Conservation (phyloP, 2,113 vertebrate species). For the Passer montanus region DNA sequence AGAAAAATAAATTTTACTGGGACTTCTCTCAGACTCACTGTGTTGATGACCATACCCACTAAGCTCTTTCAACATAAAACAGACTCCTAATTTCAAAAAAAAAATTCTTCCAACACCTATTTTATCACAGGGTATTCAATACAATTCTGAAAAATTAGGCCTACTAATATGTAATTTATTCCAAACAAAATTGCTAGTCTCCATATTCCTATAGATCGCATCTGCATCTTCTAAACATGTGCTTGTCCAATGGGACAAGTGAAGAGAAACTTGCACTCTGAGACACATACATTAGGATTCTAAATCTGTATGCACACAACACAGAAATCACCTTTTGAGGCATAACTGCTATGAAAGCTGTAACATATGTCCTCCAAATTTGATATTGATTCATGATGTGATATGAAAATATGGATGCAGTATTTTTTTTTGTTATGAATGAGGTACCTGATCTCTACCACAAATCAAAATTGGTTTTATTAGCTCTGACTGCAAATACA, state of each 20-base stretch:
- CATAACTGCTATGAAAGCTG: not conserved
- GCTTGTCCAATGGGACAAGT: not conserved
- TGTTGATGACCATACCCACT: not conserved
- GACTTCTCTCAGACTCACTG: not conserved
- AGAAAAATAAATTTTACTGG: not conserved
- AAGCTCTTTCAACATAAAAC: not conserved
- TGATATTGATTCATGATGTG: not conserved
- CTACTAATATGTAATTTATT: not conserved
- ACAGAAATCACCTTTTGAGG: not conserved
- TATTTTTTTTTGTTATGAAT: slow-evolving; percentile 22
- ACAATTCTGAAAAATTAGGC: not conserved
- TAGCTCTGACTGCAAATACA: slow-evolving; percentile 41
- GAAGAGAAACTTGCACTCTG: not conserved
- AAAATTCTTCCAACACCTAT: not conserved
- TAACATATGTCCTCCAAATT: not conserved
- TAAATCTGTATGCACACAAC: not conserved
- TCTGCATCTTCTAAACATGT: not conserved
- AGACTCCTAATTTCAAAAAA: not conserved
- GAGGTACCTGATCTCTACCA: slow-evolving; percentile 2
- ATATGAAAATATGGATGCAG: not conserved
- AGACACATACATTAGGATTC: not conserved
- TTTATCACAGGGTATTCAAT: not conserved
- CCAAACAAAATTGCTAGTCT: not conserved
- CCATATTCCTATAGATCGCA: not conserved
- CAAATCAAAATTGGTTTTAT: slow-evolving; percentile 52